Evolutionary conservation across 2,888 invertebrate species (phyloP), one percentile per base, ranked within the genome.

Genomic region (Clitarchus hookeri): DNA sequence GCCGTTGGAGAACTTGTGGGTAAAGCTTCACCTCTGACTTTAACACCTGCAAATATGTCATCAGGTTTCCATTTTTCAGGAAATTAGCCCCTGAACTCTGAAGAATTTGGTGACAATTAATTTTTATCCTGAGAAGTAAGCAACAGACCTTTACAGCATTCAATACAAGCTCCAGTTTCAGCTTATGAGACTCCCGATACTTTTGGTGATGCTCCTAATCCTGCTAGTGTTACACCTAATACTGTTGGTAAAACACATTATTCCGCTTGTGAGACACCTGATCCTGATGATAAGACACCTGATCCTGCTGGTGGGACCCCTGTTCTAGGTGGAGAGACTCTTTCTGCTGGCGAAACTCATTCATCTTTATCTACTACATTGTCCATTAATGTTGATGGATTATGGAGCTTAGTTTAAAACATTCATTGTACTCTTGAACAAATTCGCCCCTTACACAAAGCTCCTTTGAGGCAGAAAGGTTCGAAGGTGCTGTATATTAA

Each of bases 1-100:
- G 87, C 88, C 53, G 54, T 88, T 26, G 86, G 87, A 16, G 85
- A 79, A 26, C 83, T 88, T 80, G 53, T 65, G 27, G 36, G 82
- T 25, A 84, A 84, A 44, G 44, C 53, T 84, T 86, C 11, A 12
- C n/a, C 36, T 44, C n/a, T 25, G 44, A 6, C 53, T 11, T 85
- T 54, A 13, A n/a, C 83, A n/a, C 77, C 80, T 26, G 25, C 25
- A 84, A 85, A 85, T 27, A 85, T 85, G 6, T 27, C 44, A 11
- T 27, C 78, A 78, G 85, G 85, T 19, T 85, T 85, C 53, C 23
- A 11, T 27, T 3, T n/a, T 8, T 77, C 85, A 11, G 77, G 85
- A 85, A 85, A 78, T n/a, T 27, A 27, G 78, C 85, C 85, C n/a
- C 25, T 85, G 23, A 79, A 85, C 65, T 65, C 23, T 16, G 65